Conservation (phyloP, 2,888 invertebrate genomes). For the Drosophila cracens region DNA sequence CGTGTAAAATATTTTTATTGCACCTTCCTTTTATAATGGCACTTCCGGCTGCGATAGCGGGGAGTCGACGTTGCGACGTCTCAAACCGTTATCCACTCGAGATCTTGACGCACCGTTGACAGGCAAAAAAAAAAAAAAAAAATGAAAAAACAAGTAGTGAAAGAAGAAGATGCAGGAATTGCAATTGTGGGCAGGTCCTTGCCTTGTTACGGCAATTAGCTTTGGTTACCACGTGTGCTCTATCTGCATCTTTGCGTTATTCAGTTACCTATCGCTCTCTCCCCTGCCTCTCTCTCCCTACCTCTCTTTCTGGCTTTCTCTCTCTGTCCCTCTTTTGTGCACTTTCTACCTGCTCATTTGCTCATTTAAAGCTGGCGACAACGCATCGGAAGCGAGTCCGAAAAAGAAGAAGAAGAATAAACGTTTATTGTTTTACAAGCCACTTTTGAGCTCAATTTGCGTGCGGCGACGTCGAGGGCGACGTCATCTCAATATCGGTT, state of each 20-base stretch:
- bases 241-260: constrained; percentile 62
- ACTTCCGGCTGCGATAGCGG: constrained; percentile 82
- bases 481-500: constrained; percentile 73
- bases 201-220: constrained; percentile 63
- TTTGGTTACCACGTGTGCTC: constrained; percentile 63
- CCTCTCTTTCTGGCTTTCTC: neutral
- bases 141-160: constrained; percentile 15
- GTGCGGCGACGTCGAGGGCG: constrained; percentile 37
- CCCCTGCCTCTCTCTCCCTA: neutral
- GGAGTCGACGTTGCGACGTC: constrained; percentile 44
- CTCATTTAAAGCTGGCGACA: constrained; percentile 54
- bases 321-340: neutral
- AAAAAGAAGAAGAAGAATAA: constrained; percentile 32
- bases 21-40: constrained; percentile 83
- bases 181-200: constrained; percentile 45
- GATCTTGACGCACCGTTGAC: constrained; percentile 74
- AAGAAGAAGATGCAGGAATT: constrained; percentile 8
- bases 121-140: constrained; percentile 26
- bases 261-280: constrained; percentile 9
- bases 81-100: constrained; percentile 70
- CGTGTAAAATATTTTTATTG: constrained; percentile 83
- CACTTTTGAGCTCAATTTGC: constrained; percentile 75
- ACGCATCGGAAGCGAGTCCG: constrained; percentile 26
- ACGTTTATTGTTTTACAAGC: constrained; percentile 77
- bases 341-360: constrained; percentile 36